Evolutionary conservation across 1,140 invertebrate genomes (phyloP).

Genomic region (Pollicipes pollicipes): DNA sequence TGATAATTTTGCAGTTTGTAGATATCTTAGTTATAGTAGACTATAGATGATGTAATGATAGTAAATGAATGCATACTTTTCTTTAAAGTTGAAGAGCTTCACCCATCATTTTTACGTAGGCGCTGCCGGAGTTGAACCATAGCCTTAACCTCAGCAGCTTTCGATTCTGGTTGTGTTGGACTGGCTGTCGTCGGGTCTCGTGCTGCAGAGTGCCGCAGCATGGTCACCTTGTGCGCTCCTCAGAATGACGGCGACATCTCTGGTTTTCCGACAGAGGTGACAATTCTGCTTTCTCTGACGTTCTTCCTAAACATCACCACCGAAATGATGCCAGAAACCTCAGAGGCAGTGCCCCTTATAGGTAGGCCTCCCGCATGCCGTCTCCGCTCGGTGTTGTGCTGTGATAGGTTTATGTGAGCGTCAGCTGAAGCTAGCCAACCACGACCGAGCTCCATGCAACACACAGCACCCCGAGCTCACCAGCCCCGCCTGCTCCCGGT

Average conservation of each 20-base stretch:
- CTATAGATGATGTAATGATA: no score
- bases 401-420: not conserved
- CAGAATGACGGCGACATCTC: not conserved
- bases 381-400: not conserved
- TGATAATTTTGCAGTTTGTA: no score
- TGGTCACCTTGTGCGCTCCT: not conserved
- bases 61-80: no score
- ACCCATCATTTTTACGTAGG: not conserved
- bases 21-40: no score
- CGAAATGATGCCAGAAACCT: constrained; percentile 90
- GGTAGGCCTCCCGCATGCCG: constrained; percentile 37
- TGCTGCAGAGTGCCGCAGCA: not conserved
- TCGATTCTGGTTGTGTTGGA: not conserved
- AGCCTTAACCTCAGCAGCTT: not conserved
- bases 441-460: not conserved
- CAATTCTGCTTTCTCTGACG: constrained; percentile 96
- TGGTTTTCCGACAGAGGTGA: constrained; percentile 57
- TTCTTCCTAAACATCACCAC: constrained; percentile 96
- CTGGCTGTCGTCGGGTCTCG: not conserved
- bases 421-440: not conserved
- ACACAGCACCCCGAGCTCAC: not conserved
- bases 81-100: no score
- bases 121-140: not conserved
- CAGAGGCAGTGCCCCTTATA: constrained; percentile 92
- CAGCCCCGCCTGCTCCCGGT: no score